A percentile compares a stretch with the other conserved stretches of the same genome.
Conservation (phyloP, 2,113 vertebrate genomes). For the Apteryx mantelli region DNA sequence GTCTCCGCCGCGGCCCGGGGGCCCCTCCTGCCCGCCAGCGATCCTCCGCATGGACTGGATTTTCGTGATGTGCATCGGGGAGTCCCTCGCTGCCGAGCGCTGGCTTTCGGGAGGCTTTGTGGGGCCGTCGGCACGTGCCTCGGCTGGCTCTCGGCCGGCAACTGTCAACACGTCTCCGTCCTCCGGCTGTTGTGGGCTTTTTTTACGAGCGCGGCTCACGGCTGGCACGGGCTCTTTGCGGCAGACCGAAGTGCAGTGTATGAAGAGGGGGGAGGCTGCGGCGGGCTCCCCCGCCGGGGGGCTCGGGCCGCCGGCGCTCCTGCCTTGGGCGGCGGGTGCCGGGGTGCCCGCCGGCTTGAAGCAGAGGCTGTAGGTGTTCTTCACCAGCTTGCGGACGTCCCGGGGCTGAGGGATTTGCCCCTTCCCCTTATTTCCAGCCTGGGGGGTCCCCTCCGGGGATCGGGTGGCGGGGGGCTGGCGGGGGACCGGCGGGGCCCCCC, state of each 20-base stretch:
- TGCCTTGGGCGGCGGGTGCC: not conserved
- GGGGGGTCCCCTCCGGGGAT: not conserved
- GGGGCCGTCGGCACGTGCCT: not conserved
- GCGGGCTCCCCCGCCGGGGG: not conserved
- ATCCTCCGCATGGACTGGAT: slow-evolving; percentile 43
- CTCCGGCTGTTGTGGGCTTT: not conserved
- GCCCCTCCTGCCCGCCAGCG: not conserved
- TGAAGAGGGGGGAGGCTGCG: not conserved
- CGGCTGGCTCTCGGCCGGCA: not conserved
- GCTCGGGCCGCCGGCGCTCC: not conserved
- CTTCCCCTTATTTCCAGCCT: not conserved
- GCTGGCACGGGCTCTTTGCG: not conserved
- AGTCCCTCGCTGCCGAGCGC: not conserved
- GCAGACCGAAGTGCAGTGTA: slow-evolving; percentile 74
- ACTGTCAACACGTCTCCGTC: not conserved
- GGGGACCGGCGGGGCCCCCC: accelerated
- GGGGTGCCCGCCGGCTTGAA: slow-evolving; percentile 71
- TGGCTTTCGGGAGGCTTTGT: not conserved
- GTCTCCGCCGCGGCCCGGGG: not conserved
- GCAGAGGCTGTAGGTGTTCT: slow-evolving; percentile 87
- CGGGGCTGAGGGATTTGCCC: slow-evolving; percentile 79
- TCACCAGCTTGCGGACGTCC: slow-evolving; percentile 89
- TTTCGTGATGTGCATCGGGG: slow-evolving; percentile 31
- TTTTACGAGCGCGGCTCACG: not conserved
- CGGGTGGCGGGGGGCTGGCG: no score